Evolutionary conservation across 2,113 vertebrate genomes (phyloP).

Genomic region (Notiomystis cincta): DNA sequence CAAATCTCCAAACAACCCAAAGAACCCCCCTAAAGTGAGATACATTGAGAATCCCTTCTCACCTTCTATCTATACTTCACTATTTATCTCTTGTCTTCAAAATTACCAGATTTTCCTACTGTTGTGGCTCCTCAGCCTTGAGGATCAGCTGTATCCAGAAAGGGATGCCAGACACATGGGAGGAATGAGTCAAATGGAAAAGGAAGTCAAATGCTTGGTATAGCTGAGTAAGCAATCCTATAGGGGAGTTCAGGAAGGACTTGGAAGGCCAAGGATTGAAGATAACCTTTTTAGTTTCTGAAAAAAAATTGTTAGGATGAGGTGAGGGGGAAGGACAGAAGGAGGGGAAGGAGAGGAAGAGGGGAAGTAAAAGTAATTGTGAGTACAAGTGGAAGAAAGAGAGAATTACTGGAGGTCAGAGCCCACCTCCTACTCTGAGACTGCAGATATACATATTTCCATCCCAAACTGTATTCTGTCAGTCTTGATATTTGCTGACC

Average conservation of each 20-base stretch:
- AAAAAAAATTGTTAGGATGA: background rate
- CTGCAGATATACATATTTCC: background rate
- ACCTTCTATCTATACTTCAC: background rate
- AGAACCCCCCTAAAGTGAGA: background rate
- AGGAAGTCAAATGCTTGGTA: background rate
- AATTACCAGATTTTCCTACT: background rate
- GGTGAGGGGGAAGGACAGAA: background rate
- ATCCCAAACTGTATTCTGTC: background rate
- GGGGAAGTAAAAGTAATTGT: background rate
- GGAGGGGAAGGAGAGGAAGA: background rate
- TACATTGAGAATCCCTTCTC: background rate
- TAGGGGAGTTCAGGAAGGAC: background rate
- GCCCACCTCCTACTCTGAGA: background rate
- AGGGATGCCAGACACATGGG: background rate
- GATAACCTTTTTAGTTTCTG: background rate
- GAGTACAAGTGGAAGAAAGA: background rate
- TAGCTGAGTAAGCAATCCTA: background rate
- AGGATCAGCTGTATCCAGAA: background rate
- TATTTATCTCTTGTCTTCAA: background rate
- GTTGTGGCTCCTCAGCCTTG: background rate
- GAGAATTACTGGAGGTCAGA: background rate
- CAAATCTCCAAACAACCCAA: background rate
- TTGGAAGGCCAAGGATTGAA: background rate
- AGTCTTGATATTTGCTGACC: background rate
- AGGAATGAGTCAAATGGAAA: constrained; percentile 26